Base-by-base conservation (phyloP, 2,113 vertebrate genomes). In the Vanacampus margaritifer region DNA sequence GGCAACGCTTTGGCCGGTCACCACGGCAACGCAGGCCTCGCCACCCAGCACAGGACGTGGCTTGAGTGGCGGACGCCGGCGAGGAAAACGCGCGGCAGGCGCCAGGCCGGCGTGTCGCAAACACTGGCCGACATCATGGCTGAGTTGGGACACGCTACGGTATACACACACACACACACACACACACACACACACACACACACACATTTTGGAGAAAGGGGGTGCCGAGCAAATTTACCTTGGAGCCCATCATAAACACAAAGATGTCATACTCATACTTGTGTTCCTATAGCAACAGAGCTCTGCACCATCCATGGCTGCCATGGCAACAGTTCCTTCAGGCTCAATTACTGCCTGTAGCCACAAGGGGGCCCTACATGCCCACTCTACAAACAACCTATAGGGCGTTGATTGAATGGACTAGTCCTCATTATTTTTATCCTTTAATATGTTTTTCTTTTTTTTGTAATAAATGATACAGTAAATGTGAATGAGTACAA, bases 311-410 rank as follows among this genome's bases (percentile, higher is more conserved):
- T 84, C 82, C 75, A 69, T 68, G 79, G 87, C 83, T 89, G 77
- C 89, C 88, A 91, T 92, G 79, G 89, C 84, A 92, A 92, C 89
- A 84, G 51, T 78, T 87, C 78, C 88, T 79, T 81, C 78, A 73
- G 62, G 79, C 74, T 63, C 78, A 84, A 75, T 83, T 87, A 53
- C 79, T 65, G 58, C 66, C 68, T 72, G 54, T 64, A 46, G 72
- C 88, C 90, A 90, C 89, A 67, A 86, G 89, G 87, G 88, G 90
- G 89, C 80, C 58, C 73, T 69, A 53, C 71, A 63, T 37, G 43
- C 66, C 58, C 57, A 78, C 45, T 81, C 71, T 83, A 69, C 59
- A 56, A 64, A 21, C 51, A n/a, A 10, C 19, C 48, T 10, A 23
- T 51, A 9, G 48, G 14, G 17, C 16, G 19, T 46, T 46, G 19